phyloP scores from a whole-genome alignment of 2,888 invertebrate genomes.

The Crepidodera aurea region DNA sequence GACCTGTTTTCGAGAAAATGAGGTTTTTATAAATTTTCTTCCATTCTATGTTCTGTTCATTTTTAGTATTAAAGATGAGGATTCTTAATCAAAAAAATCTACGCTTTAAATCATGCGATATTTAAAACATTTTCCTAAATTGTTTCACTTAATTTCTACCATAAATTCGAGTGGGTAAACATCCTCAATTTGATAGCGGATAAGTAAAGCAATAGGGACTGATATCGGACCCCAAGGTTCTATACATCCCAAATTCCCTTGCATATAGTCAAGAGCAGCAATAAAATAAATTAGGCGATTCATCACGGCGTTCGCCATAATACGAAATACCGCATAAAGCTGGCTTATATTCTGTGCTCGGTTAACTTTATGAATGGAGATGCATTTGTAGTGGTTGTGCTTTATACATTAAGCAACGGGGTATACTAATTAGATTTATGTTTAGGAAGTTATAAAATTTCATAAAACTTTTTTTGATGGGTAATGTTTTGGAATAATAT shows the following conservation, averaged over 20 bases:
- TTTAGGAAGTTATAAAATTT: neutral
- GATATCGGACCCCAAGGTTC: neutral
- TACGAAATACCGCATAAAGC: constrained; percentile 24
- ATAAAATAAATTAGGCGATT: constrained; percentile 30
- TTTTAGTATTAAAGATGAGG: too few relatives aligned
- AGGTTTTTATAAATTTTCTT: too few relatives aligned
- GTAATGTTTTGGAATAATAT: too few relatives aligned
- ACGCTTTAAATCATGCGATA: too few relatives aligned
- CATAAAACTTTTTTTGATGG: too few relatives aligned
- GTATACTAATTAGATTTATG: constrained; percentile 9
- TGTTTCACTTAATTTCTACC: neutral
- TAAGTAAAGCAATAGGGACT: neutral
- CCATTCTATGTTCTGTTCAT: too few relatives aligned
- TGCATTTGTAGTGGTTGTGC: constrained; percentile 11
- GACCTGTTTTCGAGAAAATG: too few relatives aligned
- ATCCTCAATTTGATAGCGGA: neutral
- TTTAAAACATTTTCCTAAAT: too few relatives aligned
- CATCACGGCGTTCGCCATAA: constrained; percentile 20
- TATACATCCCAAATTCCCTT: neutral
- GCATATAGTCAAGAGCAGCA: constrained; percentile 19
- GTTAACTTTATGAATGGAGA: constrained; percentile 20
- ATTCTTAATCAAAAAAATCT: too few relatives aligned
- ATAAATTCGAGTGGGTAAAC: neutral
- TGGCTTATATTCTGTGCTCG: constrained; percentile 21
- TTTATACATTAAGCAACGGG: constrained; percentile 1